phyloP scores from a whole-genome alignment of 2,113 vertebrate species.

The Pelvicachromis taeniatus region DNA sequence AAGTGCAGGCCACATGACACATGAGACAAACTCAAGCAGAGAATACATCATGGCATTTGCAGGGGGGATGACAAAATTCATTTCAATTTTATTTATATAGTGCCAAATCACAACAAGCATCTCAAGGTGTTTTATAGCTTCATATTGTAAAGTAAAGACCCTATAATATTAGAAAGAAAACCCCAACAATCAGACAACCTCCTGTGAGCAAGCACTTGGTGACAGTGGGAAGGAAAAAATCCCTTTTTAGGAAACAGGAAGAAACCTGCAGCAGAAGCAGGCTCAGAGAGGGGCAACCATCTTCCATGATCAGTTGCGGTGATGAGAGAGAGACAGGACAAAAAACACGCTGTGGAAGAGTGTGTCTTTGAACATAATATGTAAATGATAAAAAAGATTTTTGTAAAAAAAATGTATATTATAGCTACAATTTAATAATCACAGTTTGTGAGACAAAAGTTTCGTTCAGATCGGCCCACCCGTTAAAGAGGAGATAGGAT shows the following conservation, averaged over 20 bases:
- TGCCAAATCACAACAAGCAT: neutral
- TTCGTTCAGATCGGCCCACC: neutral
- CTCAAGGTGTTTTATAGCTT: neutral
- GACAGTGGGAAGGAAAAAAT: neutral
- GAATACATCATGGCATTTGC: neutral
- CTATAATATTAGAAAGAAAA: neutral
- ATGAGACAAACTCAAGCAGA: neutral
- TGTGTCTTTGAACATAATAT: too few relatives aligned
- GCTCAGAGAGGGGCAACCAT: neutral
- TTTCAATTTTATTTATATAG: neutral
- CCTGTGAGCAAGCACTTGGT: neutral
- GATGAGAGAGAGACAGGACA: neutral
- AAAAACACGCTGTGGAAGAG: neutral
- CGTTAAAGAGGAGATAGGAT: neutral
- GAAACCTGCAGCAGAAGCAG: neutral
- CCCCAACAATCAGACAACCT: neutral
- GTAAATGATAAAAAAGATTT: neutral
- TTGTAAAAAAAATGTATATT: neutral
- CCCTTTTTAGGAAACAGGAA: neutral
- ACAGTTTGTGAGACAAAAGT: neutral
- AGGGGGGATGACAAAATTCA: neutral
- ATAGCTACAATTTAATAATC: neutral
- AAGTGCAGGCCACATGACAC: neutral
- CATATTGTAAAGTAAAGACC: neutral
- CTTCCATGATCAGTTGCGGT: neutral